Base-by-base conservation (phyloP, 2,113 vertebrate genomes). In the Desmodus rotundus region DNA sequence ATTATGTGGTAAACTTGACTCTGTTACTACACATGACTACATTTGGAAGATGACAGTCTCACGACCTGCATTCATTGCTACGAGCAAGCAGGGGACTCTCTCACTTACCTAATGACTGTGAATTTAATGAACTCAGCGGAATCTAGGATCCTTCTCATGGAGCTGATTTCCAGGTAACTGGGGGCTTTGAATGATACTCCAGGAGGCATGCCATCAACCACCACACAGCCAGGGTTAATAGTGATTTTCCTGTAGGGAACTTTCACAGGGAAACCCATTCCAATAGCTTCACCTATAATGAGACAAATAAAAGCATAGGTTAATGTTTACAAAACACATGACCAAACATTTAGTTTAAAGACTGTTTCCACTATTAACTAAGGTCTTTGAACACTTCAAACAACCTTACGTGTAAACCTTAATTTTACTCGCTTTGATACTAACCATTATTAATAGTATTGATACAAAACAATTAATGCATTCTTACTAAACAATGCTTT, bases 161-260 rank as follows among this genome's bases (percentile, higher is more conserved):
- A 98, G 92, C 97, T 98, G 54, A 98, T 98, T 93, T 99, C 99
- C 97, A 99, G 98, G 1, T 99, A 99, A 95, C 99, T 99, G 90
- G 99, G 99, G 28, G 99, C 98, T 97, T 99, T 99, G 92, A 99
- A 99, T 0, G 97, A 45, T 82, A 99, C 98, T 0, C 99, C 99
- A 0, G 98, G 98, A 41, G 99, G 99, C 98, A 99, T 95, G 76
- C 99, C 99, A 12, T 99, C 98, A 5, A 99, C 99, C 94, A 98
- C 97, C 88, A 99, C 98, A 5, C 98, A 99, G 95, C 99, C 99
- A 16, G 99, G 99, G 95, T 99, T 98, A 82, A 98, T 95, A 0
- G 98, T 98, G 95, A 99, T 99, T 90, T 99, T 99, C 91, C 99
- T 98, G 94, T 99, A 99, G 0, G 99, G 99, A 15, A 99, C 98